Percentiles rank a stretch among this genome's conserved stretches.
Conservation (phyloP, 2,797 vertebrate species). For the Megaceryle alcyon region DNA sequence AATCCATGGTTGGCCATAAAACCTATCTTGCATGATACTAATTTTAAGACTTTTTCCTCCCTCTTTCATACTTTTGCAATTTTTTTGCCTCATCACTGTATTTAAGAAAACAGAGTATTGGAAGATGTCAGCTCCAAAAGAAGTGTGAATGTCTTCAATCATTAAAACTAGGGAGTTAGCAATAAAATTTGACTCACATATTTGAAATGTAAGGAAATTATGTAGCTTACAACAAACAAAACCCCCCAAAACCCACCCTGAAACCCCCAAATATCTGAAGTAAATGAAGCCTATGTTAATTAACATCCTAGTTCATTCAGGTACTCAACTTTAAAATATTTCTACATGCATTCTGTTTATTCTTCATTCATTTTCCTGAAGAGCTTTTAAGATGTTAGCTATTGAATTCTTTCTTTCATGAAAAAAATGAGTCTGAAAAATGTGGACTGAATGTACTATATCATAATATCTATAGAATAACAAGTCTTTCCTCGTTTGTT, state of each 20-base stretch:
- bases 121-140: background rate
- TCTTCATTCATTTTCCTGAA: background rate
- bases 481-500: background rate
- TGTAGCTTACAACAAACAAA: background rate
- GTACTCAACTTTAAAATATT: background rate
- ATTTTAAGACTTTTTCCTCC: background rate
- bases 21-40: background rate
- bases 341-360: background rate
- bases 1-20: background rate
- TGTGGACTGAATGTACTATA: background rate
- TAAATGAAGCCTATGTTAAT: background rate
- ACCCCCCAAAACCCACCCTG: background rate
- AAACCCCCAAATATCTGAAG: rapidly evolving
- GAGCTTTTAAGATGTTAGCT: background rate
- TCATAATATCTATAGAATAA: background rate
- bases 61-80: background rate
- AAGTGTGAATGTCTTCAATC: background rate
- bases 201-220: background rate
- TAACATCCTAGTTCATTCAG: background rate
- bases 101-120: background rate
- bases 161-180: background rate
- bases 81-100: background rate
- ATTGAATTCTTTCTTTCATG: background rate
- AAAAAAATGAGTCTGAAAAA: background rate
- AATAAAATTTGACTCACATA: background rate